Evolutionary conservation across 2,888 invertebrate genomes (phyloP), one percentile per base, ranked within the genome.

Genomic region (Protodeltote pygarga): DNA sequence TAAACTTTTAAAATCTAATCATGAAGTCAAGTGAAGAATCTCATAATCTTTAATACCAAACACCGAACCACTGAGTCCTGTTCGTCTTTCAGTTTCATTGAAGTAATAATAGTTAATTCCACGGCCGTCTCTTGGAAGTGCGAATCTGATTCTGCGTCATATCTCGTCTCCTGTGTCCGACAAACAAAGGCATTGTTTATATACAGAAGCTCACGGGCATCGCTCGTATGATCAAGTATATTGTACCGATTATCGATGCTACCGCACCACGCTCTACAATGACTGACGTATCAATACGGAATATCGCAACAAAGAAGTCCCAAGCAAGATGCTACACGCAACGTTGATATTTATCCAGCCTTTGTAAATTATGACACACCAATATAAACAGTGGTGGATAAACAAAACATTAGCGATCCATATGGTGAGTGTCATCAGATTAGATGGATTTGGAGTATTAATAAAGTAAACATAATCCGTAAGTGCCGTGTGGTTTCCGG

Each of bases 171-270:
- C 47, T 45, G 33, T 57, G 44, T 46, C 60, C 70, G 63, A 77
- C 73, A 79, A 73, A 87, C 85, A 85, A 87, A 85, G 87, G 74
- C 79, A 64, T 83, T 83, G 84, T 84, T 83, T 82, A 75, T 71
- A 59, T 53, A 55, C 63, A 62, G 53, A 60, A 57, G 61, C 51
- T 54, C 54, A 53, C 52, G 33, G 42, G 44, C 52, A 49, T 11
- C 34, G 38, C 35, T n/a, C n/a, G n/a, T n/a, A n/a, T n/a, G n/a
- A n/a, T n/a, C n/a, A 33, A 54, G 31, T 47, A 46, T 57, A 50
- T 57, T 54, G 58, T 58, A 44, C 41, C 55, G 41, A 57, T 55
- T 67, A 54, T 51, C 51, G 49, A 42, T 40, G 60, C 49, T 34
- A 38, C 37, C 28, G 28, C 41, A 16, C 16, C 19, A 17, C 15